Percentiles rank a stretch among this genome's conserved stretches.
Conservation (phyloP, 2,113 vertebrate genomes). For the Gadus chalcogrammus region DNA sequence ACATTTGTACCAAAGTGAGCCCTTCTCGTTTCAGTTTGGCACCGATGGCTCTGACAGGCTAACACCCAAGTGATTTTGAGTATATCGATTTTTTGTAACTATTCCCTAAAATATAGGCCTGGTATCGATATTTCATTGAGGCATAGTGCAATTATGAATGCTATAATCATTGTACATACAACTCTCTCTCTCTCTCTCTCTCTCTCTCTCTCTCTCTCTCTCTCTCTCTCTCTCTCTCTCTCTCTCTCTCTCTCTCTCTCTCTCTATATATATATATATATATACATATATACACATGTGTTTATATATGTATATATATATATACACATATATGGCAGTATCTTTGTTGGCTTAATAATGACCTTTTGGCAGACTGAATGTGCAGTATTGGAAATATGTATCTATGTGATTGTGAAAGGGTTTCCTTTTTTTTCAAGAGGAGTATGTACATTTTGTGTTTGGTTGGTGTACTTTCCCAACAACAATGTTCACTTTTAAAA, state of each 20-base stretch:
- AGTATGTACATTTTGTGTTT: conserved; percentile 82
- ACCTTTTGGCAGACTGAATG: conserved; percentile 92
- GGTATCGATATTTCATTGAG: conserved; percentile 83
- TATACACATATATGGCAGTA: conserved; percentile 76
- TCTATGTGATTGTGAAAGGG: conserved; percentile 92
- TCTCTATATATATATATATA: conserved; percentile 20
- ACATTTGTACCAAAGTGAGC: conserved; percentile 72
- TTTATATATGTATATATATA: conserved; percentile 45
- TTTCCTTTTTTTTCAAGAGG: conserved; percentile 82
- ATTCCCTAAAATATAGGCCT: conserved; percentile 74
- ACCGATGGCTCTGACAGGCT: conserved; percentile 44
- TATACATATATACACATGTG: conserved; percentile 13
- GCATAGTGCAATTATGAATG: conserved; percentile 91
- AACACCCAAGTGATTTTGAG: conserved; percentile 44
- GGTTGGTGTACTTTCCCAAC: conserved; percentile 81
- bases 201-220: too few relatives aligned
- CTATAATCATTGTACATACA: conserved; percentile 92
- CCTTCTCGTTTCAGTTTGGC: conserved; percentile 61
- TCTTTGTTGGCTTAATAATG: conserved; percentile 93
- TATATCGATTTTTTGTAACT: conserved; percentile 44
- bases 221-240: conserved; percentile 65
- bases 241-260: conserved; percentile 61
- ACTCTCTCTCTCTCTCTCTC: conserved; percentile 59
- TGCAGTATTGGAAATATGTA: conserved; percentile 92
- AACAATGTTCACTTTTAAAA: conserved; percentile 74